Evolutionary conservation across 1,140 invertebrate genomes (phyloP), one percentile per base, ranked within the genome.

Genomic region (Drosophila novamexicana): DNA sequence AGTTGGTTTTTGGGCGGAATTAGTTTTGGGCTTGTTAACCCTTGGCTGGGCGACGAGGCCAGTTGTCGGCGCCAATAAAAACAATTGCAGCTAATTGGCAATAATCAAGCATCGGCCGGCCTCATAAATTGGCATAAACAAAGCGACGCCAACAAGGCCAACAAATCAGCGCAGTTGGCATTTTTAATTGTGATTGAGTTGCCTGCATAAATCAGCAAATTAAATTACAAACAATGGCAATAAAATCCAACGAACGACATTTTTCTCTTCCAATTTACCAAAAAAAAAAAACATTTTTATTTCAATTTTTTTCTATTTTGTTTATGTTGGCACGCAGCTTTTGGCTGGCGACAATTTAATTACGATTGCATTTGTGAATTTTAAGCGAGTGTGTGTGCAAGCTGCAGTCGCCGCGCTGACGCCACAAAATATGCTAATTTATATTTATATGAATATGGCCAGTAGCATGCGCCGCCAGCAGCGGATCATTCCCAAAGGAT

Each of bases 371-470:
- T 52, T 86, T 64, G 56, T 45, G 22, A 32, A 47, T 36, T 39
- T 7, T 44, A 8, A 8, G 10, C 37, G 7, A 9, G 39, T 16
- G 37, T 37, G 45, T 63, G 61, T 56, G 79, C 50, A 67, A 71
- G 58, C 64, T 78, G 84, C 84, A 84, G 54, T 56, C 84, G 84
- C 69, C 84, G 42, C 64, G 53, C 66, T 83, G 84, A 79, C 84
- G 80, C 80, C 84, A 71, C 84, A 88, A 88, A 88, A 89, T 88
- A 88, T 88, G 84, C 84, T 88, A 89, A 88, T 88, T 88, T 88
- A 88, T 89, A 88, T 88, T 88, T 88, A 88, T 88, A 75, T 79
- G 86, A 77, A 86, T 76, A 75, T 78, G 69, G 72, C 58, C 14
- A 61, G 57, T 47, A 18, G 14, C 29, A 42, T 32, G 22, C 40